Percentiles rank a stretch among this genome's conserved stretches.
These are phyloP conservation scores for Platycheirus rosarum DNA, from an alignment of 2,888 invertebrate species.

Conservation along the genomic window DNA sequence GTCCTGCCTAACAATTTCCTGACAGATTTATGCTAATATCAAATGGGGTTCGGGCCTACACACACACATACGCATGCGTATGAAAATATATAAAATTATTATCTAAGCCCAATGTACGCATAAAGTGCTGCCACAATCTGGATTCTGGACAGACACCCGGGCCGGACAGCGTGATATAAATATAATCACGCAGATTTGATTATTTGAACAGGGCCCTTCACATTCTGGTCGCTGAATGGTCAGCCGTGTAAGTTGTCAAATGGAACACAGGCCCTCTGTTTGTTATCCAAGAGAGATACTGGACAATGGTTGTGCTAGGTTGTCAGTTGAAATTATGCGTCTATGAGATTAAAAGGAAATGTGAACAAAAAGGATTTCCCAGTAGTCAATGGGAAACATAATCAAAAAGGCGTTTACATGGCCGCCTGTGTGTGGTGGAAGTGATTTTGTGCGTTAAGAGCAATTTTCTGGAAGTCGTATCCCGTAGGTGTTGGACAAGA, in stretches of 20 bases:
- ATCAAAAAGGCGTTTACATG: slow-evolving; percentile 73
- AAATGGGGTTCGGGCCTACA: slow-evolving; percentile 68
- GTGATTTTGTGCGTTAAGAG: slow-evolving; percentile 51
- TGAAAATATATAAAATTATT: slow-evolving; percentile 42
- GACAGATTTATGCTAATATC: slow-evolving; percentile 75
- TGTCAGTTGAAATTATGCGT: slow-evolving; percentile 53
- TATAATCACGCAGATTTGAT: slow-evolving; percentile 69
- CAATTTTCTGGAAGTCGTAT: slow-evolving; percentile 59
- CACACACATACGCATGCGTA: neutral
- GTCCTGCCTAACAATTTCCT: slow-evolving; percentile 66
- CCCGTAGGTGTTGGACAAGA: slow-evolving; percentile 70
- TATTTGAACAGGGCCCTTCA: slow-evolving; percentile 66
- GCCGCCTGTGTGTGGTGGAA: slow-evolving; percentile 64
- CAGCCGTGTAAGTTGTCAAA: slow-evolving; percentile 75
- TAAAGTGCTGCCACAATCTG: slow-evolving; percentile 64
- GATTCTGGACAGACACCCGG: slow-evolving; percentile 52
- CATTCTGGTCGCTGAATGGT: slow-evolving; percentile 63
- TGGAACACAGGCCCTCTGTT: slow-evolving; percentile 71
- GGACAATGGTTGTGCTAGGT: slow-evolving; percentile 28
- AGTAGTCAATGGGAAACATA: slow-evolving; percentile 71
- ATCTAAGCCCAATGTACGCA: slow-evolving; percentile 67
- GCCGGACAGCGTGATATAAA: slow-evolving; percentile 65
- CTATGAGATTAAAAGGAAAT: slow-evolving; percentile 22
- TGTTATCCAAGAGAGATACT: slow-evolving; percentile 31
- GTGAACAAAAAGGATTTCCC: slow-evolving; percentile 28